phyloP scores from a whole-genome alignment of 2,113 vertebrate genomes.

The Colius striatus region DNA sequence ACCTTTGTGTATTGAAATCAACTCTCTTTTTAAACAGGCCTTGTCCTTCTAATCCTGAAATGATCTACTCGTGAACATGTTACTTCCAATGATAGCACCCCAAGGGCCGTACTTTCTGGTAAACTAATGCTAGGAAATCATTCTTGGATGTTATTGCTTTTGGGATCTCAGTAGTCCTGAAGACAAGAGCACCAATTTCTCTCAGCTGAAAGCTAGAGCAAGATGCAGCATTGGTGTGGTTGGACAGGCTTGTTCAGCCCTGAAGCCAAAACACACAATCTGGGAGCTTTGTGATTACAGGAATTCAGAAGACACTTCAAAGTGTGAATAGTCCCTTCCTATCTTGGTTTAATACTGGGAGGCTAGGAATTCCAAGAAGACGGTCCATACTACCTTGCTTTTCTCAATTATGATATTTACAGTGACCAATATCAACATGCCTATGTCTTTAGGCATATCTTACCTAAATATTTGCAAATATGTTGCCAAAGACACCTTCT shows the following conservation, averaged over 20 bases:
- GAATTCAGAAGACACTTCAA: not conserved
- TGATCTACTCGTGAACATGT: not conserved
- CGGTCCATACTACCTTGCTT: not conserved
- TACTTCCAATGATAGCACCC: not conserved
- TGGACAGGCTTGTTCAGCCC: not conserved
- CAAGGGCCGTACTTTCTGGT: not conserved
- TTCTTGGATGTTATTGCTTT: not conserved
- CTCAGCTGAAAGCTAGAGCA: not conserved
- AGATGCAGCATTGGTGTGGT: not conserved
- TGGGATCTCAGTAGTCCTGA: not conserved
- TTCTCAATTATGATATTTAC: not conserved
- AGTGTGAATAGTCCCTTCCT: not conserved
- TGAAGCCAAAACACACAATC: not conserved
- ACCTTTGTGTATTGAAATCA: not conserved
- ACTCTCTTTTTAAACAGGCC: not conserved
- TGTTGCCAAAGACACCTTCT: not conserved
- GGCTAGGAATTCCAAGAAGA: not conserved
- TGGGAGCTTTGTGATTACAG: not conserved
- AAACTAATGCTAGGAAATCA: not conserved
- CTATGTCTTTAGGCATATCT: not conserved
- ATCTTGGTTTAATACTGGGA: not conserved
- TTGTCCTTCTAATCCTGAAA: not conserved
- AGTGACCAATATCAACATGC: not conserved
- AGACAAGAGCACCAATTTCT: not conserved
- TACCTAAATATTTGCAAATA: not conserved